These are phyloP conservation scores for Nannoperca obscura DNA, from an alignment of 2,797 vertebrate genomes.

Conservation along the genomic window DNA sequence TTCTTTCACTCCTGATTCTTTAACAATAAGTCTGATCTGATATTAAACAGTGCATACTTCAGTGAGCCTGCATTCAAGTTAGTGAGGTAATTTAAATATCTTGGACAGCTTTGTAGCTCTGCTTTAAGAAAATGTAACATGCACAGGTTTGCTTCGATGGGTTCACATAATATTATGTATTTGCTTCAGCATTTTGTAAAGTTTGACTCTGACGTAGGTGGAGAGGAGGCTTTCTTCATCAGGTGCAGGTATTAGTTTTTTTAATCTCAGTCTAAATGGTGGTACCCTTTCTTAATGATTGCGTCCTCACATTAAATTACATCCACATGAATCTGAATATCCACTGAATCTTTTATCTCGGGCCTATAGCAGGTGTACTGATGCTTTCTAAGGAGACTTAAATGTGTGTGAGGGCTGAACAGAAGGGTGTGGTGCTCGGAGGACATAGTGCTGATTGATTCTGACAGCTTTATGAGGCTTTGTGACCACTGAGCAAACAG, in stretches of 20 bases:
- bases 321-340: background rate
- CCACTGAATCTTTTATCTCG: background rate
- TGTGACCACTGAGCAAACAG: constrained; percentile 64
- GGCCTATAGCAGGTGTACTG: background rate
- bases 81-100: background rate
- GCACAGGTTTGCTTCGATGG: background rate
- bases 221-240: background rate
- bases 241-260: background rate
- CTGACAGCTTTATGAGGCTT: constrained; percentile 63
- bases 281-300: background rate
- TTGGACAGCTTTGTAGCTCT: background rate
- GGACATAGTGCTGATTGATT: constrained; percentile 55
- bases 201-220: background rate
- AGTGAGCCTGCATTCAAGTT: background rate
- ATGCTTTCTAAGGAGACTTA: background rate
- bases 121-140: background rate
- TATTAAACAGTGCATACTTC: background rate
- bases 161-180: background rate
- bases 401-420: constrained; percentile 20
- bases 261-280: background rate
- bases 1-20: too few relatives aligned
- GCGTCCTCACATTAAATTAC: background rate
- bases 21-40: too few relatives aligned
- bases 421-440: constrained; percentile 42
- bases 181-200: background rate